Base-by-base conservation (phyloP, 2,888 invertebrate species). In the Boloria euphrosyne region DNA sequence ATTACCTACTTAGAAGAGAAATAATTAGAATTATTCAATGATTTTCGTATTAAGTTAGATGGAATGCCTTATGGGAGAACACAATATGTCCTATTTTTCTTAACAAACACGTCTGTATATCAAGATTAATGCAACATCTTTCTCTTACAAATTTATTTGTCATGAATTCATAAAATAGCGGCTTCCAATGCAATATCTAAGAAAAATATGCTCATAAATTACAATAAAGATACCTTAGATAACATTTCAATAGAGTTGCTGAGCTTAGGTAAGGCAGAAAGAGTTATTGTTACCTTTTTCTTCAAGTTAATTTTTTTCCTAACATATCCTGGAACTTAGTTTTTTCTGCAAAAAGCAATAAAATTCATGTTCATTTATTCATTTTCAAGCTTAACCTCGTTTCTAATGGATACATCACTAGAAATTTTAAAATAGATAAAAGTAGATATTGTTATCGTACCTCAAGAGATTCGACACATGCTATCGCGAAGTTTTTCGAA, bases 221-320 rank as follows among this genome's bases (percentile, higher is more conserved):
- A 58, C 58, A 63, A 67, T 67, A 67, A 63, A 67, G 63, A 67
- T 67, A 63, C 57, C 67, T 67, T 65, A 61, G 49, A 59, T 59
- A 59, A 31, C 49, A 59, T 49, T 59, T 59, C 47, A 59, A 59
- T 49, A 59, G 59, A 59, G 49, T 59, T 31, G 49, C 49, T 27
- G 59, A 49, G 17, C 49, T 49, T 31, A 57, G 46, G 27, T 49
- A 31, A 59, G 14, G 38, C 17, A 49, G 59, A 49, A 59, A 16
- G 17, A 59, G 59, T 59, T 49, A 59, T 49, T 59, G 49, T 49
- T 49, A 59, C 17, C 47, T 46, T 22, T 57, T 57, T 27, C 14
- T 49, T 13, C 17, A 17, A 6, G 49, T 59, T 49, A 10, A 57
- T 22, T 57, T 57, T 46, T 57, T n/a, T 38, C 31, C 31, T 31